These are phyloP conservation scores for Phortica okadai DNA, from an alignment of 2,888 invertebrate species.

Conservation along the genomic window DNA sequence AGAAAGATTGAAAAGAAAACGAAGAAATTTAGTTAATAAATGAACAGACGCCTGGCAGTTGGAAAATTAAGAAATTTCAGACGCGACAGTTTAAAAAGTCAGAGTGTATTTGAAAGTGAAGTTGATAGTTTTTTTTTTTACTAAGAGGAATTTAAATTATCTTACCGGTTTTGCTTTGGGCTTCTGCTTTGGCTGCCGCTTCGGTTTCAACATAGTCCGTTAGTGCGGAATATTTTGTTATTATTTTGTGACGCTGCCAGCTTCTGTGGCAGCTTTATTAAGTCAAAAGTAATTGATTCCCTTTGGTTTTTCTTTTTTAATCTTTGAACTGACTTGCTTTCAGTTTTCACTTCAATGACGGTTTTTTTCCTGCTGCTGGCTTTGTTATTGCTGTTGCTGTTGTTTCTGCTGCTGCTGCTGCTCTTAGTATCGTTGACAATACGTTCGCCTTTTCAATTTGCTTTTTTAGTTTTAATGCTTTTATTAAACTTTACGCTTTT, in stretches of 20 bases:
- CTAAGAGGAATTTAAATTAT: conserved; percentile 29
- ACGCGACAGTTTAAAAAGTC: background rate
- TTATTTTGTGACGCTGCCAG: conserved; percentile 11
- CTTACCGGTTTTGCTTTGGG: conserved; percentile 76
- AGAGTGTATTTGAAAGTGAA: background rate
- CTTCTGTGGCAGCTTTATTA: background rate
- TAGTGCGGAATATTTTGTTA: conserved; percentile 40
- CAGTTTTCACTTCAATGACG: background rate
- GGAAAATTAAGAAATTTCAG: background rate
- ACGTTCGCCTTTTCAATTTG: background rate
- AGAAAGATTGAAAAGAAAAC: conserved; percentile 32
- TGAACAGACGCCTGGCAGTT: conserved; percentile 17
- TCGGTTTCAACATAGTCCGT: conserved; percentile 76
- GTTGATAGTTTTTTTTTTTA: conserved; percentile 6
- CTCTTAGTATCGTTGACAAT: background rate
- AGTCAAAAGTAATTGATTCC: background rate
- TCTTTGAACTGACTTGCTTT: background rate
- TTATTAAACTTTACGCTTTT: background rate
- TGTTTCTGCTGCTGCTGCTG: background rate
- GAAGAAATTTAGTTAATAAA: conserved; percentile 32
- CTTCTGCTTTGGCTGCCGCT: conserved; percentile 75
- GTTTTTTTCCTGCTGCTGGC: background rate
- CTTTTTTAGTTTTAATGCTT: conserved; percentile 5
- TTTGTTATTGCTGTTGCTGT: conserved; percentile 11
- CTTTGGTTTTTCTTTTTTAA: background rate